These are phyloP conservation scores for Dynastes tityus DNA, from an alignment of 2,888 invertebrate genomes.

Conservation along the genomic window DNA sequence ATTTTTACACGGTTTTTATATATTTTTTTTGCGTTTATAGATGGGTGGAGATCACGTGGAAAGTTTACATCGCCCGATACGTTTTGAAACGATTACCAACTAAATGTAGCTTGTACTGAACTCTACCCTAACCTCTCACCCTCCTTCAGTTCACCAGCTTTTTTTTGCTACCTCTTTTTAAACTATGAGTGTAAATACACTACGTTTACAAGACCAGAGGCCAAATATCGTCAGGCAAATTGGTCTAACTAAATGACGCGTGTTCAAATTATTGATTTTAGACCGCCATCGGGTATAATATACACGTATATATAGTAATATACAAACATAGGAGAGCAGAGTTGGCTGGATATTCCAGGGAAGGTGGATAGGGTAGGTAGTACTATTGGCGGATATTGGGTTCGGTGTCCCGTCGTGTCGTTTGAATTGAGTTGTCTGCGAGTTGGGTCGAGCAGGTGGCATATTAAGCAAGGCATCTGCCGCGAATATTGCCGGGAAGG, in stretches of 20 bases:
- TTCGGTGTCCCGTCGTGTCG: slow-evolving; percentile 10
- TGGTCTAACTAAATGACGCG: slow-evolving; percentile 26
- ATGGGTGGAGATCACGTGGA: too few species aligned
- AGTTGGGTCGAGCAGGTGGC: slow-evolving; percentile 31
- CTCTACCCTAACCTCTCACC: too few species aligned
- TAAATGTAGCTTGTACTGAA: too few species aligned
- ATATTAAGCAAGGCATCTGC: slow-evolving; percentile 30
- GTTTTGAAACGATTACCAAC: too few species aligned
- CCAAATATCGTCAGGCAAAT: neutral
- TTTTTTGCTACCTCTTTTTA: too few species aligned
- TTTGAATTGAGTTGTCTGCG: slow-evolving; percentile 36
- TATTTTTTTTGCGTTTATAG: too few species aligned
- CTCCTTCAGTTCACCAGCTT: too few species aligned
- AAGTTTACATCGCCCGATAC: too few species aligned
- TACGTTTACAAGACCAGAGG: too few species aligned
- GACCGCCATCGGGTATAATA: neutral
- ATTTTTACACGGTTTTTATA: too few species aligned
- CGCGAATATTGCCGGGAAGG: neutral
- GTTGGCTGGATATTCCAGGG: neutral
- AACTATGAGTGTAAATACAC: too few species aligned
- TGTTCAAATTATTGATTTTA: slow-evolving; percentile 17
- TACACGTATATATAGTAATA: neutral
- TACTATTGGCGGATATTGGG: neutral
- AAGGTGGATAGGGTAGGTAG: neutral
- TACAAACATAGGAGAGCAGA: too few species aligned